Conservation (phyloP, 2,888 invertebrate genomes). For the Rapana venosa region DNA sequence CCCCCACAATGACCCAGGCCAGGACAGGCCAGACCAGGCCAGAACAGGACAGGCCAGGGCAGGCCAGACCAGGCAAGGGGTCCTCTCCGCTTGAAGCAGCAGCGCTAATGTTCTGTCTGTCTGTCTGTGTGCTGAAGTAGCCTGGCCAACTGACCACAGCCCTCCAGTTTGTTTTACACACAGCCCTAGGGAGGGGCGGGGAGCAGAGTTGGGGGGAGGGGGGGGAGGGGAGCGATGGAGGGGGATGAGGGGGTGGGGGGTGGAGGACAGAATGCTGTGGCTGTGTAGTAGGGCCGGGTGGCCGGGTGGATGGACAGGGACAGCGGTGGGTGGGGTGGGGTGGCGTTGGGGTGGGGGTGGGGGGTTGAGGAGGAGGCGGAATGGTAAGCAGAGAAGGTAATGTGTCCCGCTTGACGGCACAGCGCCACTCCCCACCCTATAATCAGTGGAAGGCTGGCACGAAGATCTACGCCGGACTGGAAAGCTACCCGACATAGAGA, state of each 20-base stretch:
- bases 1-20: background rate
- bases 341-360: background rate
- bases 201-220: background rate
- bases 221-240: background rate
- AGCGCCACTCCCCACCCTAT: slow-evolving; percentile 39
- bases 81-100: background rate
- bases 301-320: background rate
- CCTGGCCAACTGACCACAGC: background rate
- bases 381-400: slow-evolving; percentile 37
- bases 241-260: background rate
- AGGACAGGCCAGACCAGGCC: background rate
- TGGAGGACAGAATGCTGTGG: background rate
- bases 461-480: slow-evolving; percentile 16
- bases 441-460: slow-evolving; percentile 35
- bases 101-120: slow-evolving; percentile 11
- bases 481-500: slow-evolving; percentile 35
- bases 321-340: background rate
- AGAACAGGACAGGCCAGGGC: no score
- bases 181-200: background rate
- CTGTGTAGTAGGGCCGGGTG: no score
- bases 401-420: slow-evolving; percentile 38
- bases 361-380: background rate
- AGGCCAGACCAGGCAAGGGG: no score
- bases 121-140: background rate
- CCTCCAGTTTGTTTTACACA: background rate